Evolutionary conservation across 2,113 vertebrate species (phyloP).

Genomic region (Dicaeum eximium): DNA sequence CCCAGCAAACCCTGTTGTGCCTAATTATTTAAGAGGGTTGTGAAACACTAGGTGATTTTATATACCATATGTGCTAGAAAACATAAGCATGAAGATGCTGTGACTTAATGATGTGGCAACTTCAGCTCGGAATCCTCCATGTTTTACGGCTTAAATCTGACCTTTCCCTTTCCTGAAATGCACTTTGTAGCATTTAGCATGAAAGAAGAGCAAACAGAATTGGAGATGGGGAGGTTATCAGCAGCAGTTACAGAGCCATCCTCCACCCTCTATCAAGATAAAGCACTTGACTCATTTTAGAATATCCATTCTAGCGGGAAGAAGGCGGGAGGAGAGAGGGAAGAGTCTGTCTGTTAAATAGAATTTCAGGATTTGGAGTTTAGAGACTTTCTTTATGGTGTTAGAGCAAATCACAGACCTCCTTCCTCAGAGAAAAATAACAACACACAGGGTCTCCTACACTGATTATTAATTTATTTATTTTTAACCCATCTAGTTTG

Average conservation of each 20-base stretch:
- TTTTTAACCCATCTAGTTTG: background rate
- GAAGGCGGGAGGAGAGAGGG: background rate
- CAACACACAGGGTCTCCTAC: background rate
- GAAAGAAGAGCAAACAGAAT: conserved; percentile 26
- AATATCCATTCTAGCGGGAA: background rate
- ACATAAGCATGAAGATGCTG: conserved; percentile 47
- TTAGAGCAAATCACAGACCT: background rate
- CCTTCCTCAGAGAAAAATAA: background rate
- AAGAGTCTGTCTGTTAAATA: background rate
- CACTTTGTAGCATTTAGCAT: conserved; percentile 4
- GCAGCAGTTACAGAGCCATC: background rate
- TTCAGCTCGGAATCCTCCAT: background rate
- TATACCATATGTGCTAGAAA: conserved; percentile 66
- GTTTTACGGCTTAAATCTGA: conserved; percentile 26
- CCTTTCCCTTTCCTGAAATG: background rate
- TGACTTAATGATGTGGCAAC: conserved; percentile 45
- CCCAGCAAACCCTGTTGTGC: conserved; percentile 65
- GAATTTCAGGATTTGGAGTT: conserved; percentile 22
- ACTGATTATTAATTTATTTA: conserved; percentile 47
- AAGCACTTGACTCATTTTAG: conserved; percentile 48
- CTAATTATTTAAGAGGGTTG: conserved; percentile 69
- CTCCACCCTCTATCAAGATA: conserved; percentile 13
- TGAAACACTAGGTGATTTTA: conserved; percentile 71
- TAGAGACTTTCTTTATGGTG: background rate
- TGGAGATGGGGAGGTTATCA: conserved; percentile 33